These are phyloP conservation scores for Phacellophora camtschatica DNA, from an alignment of 30 jellyfish, hydroid and myxozoan genomes.

Conservation along the genomic window DNA sequence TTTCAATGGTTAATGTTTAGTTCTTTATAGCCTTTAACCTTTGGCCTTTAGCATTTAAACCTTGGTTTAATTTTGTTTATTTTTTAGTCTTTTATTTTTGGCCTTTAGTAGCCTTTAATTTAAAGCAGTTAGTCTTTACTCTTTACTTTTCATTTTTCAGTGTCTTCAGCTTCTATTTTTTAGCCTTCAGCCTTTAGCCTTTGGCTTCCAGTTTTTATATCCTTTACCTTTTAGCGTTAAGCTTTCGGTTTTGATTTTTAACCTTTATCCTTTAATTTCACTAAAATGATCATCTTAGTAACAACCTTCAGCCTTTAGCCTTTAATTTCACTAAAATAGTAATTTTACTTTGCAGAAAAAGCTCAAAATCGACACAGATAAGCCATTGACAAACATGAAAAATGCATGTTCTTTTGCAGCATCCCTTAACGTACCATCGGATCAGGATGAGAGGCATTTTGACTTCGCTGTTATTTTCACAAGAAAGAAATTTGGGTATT, in stretches of 20 bases:
- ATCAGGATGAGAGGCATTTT: constrained; percentile 47
- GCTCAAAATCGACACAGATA: constrained; percentile 8
- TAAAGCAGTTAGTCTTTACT: too few species aligned
- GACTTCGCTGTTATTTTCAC: constrained; percentile 82
- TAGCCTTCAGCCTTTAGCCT: too few species aligned
- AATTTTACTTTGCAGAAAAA: constrained; percentile 16
- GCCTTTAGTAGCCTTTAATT: too few species aligned
- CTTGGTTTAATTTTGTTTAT: too few species aligned
- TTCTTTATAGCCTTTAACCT: too few species aligned
- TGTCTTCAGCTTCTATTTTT: too few species aligned
- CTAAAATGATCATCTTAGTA: neutral
- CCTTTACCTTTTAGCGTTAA: too few species aligned
- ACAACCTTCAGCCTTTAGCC: neutral
- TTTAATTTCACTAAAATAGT: neutral
- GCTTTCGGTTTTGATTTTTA: neutral
- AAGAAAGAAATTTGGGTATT: constrained; percentile 33
- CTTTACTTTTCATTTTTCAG: too few species aligned
- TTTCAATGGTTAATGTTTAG: neutral
- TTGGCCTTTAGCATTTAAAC: too few species aligned
- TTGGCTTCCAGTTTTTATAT: too few species aligned
- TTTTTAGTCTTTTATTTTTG: too few species aligned
- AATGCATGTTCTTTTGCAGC: constrained; percentile 68
- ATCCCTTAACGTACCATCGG: constrained; percentile 9
- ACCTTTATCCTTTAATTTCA: neutral
- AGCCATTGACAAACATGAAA: constrained; percentile 40